These are phyloP conservation scores for Amphiura filiformis DNA, from an alignment of 35 echinoderm and acorn worm genomes.

Conservation along the genomic window DNA sequence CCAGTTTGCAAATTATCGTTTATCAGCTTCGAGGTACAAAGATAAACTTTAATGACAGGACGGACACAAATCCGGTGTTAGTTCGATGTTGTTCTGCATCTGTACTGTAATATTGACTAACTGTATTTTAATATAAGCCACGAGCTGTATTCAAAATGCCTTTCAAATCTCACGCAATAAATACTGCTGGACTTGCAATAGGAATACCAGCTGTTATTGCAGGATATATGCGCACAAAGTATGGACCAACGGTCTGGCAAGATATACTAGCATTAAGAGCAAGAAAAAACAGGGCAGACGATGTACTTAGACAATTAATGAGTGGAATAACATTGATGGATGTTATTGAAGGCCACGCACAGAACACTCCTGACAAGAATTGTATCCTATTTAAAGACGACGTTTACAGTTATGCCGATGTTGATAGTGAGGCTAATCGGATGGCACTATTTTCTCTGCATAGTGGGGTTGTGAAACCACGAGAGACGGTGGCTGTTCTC, in stretches of 20 bases:
- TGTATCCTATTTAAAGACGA: slow-evolving; percentile 51
- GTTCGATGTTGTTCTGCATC: too few relatives aligned
- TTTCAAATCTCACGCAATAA: too few relatives aligned
- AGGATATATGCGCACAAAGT: neutral
- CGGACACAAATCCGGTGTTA: too few relatives aligned
- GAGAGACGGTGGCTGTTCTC: slow-evolving; percentile 67
- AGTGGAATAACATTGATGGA: slow-evolving; percentile 42
- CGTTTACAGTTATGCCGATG: slow-evolving; percentile 47
- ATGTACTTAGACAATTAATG: neutral
- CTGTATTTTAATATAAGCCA: too few relatives aligned
- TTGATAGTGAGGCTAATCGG: slow-evolving; percentile 57
- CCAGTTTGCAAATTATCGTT: too few relatives aligned
- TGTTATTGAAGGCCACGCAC: slow-evolving; percentile 48
- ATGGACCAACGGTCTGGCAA: slow-evolving; percentile 16
- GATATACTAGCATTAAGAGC: neutral
- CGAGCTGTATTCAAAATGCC: too few relatives aligned
- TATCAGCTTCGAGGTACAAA: too few relatives aligned
- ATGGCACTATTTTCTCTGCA: slow-evolving; percentile 43
- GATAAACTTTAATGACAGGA: too few relatives aligned
- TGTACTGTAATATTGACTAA: too few relatives aligned
- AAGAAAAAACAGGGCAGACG: too few relatives aligned
- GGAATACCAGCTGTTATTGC: slow-evolving; percentile 5
- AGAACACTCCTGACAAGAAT: slow-evolving; percentile 45
- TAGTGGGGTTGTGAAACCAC: neutral
- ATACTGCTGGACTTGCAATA: neutral